Evolutionary conservation across 37 sponge, comb jelly and placozoan genomes (phyloP), one percentile per base, ranked within the genome.

Genomic region (Aplysina aerophoba): DNA sequence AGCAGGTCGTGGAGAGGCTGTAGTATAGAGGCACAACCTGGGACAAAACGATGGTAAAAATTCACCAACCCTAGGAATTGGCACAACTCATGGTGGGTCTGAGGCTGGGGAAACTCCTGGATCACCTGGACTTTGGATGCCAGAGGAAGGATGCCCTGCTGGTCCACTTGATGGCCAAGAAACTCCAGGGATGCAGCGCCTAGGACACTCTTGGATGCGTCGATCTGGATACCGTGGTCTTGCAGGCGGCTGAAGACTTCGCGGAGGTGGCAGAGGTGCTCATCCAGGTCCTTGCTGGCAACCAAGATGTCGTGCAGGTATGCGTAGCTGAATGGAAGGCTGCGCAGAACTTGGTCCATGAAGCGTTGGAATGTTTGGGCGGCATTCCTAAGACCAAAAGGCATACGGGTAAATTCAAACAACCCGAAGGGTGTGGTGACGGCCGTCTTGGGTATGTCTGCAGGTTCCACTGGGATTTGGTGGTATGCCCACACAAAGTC

Each of bases 361-460:
- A 85, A 81, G 20, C 85, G 84, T 80, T 88, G 89, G 41, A 89
- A 89, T 0, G 90, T 85, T 74, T 89, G 90, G n/a, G 90, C 85
- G 0, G 90, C 85, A 39, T 89, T 85, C 36, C 90, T 53, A 17
- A 89, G 64, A 4, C 86, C 90, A 57, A 89, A 89, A 13, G 89
- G 90, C 86, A 89, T 89, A 0, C 82, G 55, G 15, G 79, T 37
- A 75, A 90, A 90, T 55, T 90, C 87, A 59, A 83, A 90, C 21
- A 83, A 73, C 15, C 92, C 92, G 56, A 92, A 92, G 13, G 89
- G 86, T 54, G 92, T 91, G 38, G 55, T 89, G 34, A 89, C n/a
- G 6, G 85, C 89, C 15, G 89, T 89, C 59, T 89, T 84, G 31
- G 85, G 89, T 1, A 89, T 57, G 54, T 89, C 86, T 19, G 80